A percentile compares a stretch with the other conserved stretches of the same genome.
Conservation (phyloP, 2,113 vertebrate species). For the Periophthalmodon schlosseri region DNA sequence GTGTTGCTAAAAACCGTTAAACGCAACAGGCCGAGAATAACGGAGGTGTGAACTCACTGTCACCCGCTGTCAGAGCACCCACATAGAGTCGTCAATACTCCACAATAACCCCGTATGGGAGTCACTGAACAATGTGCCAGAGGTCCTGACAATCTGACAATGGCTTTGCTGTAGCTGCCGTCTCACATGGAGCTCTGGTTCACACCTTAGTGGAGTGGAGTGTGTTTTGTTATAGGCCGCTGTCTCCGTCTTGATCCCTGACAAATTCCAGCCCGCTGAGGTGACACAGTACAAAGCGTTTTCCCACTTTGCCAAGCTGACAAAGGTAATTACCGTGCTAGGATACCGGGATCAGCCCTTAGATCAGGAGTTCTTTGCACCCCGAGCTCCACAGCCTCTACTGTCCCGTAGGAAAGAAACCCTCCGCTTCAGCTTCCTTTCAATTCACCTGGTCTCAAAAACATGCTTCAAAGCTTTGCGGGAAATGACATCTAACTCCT, state of each 20-base stretch:
- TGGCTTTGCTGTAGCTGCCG: slow-evolving; percentile 51
- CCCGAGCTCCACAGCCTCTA: slow-evolving; percentile 34
- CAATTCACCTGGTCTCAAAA: slow-evolving; percentile 50
- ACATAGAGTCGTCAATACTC: slow-evolving; percentile 33
- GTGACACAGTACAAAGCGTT: slow-evolving; percentile 70
- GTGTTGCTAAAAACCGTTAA: slow-evolving; percentile 16
- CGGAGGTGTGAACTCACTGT: slow-evolving; percentile 45
- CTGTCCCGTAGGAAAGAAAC: slow-evolving; percentile 50
- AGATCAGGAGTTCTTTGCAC: slow-evolving; percentile 66
- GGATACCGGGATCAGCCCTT: slow-evolving; percentile 60
- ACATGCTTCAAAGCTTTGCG: slow-evolving; percentile 34
- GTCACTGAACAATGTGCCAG: slow-evolving; percentile 55
- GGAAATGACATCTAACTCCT: slow-evolving; percentile 19
- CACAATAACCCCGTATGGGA: slow-evolving; percentile 38
- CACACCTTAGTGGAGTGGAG: slow-evolving; percentile 57
- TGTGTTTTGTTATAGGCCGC: slow-evolving; percentile 44
- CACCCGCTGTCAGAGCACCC: slow-evolving; percentile 11
- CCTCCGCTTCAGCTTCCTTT: slow-evolving; percentile 29
- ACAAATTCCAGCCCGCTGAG: slow-evolving; percentile 64
- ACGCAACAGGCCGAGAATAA: slow-evolving; percentile 21
- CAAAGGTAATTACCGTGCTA: slow-evolving; percentile 63
- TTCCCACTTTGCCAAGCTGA: slow-evolving; percentile 66
- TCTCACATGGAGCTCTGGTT: slow-evolving; percentile 37
- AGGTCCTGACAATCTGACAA: slow-evolving; percentile 65
- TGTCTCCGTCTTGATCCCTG: slow-evolving; percentile 60